Percentiles rank a stretch among this genome's conserved stretches.
phyloP scores from a whole-genome alignment of 2,888 invertebrate species.

The Pseudococcus jackbeardsleyi region DNA sequence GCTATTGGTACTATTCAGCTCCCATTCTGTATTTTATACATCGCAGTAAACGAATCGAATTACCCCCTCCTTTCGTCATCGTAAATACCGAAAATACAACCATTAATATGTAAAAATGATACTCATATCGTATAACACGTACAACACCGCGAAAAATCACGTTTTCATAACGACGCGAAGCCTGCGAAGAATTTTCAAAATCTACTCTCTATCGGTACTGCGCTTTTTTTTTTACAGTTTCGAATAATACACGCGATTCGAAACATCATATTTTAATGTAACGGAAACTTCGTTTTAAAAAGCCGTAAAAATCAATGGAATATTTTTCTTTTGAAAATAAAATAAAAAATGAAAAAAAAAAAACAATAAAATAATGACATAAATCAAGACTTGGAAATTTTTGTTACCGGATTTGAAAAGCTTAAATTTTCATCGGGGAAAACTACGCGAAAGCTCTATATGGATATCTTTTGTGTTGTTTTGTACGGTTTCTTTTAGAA shows the following conservation, averaged over 20 bases:
- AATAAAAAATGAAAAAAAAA: background rate
- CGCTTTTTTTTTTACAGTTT: background rate
- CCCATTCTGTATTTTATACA: background rate
- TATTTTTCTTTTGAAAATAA: conserved; percentile 22
- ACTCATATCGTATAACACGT: background rate
- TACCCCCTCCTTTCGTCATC: background rate
- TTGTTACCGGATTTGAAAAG: conserved; percentile 38
- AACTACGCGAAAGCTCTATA: conserved; percentile 4
- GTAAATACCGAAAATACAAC: background rate
- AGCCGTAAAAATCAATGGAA: background rate
- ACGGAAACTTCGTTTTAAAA: background rate
- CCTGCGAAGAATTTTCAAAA: background rate
- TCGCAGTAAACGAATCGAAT: background rate
- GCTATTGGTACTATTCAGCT: background rate
- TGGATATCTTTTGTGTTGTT: conserved; percentile 23
- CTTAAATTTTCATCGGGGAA: conserved; percentile 25
- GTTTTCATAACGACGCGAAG: conserved; percentile 18
- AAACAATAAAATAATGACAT: conserved; percentile 50
- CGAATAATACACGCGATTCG: background rate
- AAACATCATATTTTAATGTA: background rate
- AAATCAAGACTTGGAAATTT: conserved; percentile 36
- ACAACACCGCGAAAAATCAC: conserved; percentile 14
- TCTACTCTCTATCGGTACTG: background rate
- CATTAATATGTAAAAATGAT: background rate
- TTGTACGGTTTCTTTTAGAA: conserved; percentile 11